Conservation (phyloP, 1,140 invertebrate genomes). For the Ostrea denselamellosa region DNA sequence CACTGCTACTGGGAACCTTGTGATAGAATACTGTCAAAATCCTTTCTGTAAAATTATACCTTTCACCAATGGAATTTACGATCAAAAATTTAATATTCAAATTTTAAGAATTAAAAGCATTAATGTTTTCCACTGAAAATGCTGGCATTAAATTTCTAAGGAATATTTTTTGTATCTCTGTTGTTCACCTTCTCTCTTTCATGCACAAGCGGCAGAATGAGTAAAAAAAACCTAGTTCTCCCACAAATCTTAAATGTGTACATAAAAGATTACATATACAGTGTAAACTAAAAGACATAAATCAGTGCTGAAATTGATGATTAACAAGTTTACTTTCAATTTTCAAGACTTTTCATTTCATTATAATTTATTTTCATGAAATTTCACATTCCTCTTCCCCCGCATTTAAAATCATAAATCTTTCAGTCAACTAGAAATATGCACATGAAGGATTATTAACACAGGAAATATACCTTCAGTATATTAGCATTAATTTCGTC, state of each 20-base stretch:
- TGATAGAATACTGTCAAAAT: background rate
- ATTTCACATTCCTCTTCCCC: background rate
- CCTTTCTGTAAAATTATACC: background rate
- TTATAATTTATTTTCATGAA: background rate
- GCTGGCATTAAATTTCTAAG: background rate
- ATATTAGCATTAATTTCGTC: conserved; percentile 35
- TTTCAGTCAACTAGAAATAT: background rate
- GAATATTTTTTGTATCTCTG: background rate
- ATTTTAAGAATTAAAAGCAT: background rate
- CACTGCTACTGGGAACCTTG: conserved; percentile 1
- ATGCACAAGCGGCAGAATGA: background rate
- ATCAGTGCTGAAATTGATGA: background rate
- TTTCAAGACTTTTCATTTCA: too few species aligned
- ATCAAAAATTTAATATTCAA: background rate
- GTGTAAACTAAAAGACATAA: background rate
- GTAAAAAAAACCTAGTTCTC: conserved; percentile 4
- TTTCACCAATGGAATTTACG: background rate
- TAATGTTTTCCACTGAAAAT: conserved; percentile 1
- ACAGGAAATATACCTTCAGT: background rate
- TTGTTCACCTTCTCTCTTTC: background rate
- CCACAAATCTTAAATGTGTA: background rate
- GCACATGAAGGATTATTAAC: background rate
- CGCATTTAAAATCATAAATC: background rate
- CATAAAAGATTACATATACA: background rate
- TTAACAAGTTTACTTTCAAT: background rate